Evolutionary conservation across 2,797 vertebrate genomes (phyloP).

Genomic region (Pseudomugil gertrudae): DNA sequence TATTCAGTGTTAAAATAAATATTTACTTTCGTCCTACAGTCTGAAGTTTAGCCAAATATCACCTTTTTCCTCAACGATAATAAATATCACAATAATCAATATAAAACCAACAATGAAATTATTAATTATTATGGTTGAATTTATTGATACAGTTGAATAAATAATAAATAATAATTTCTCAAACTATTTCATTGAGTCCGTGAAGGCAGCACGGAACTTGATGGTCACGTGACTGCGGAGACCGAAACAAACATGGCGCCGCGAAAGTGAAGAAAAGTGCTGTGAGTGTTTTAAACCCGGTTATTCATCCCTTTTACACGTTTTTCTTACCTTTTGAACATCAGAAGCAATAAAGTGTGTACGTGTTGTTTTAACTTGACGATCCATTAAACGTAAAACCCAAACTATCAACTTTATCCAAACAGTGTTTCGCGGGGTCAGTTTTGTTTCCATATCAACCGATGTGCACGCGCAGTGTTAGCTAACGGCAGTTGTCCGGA

Average conservation of each 20-base stretch:
- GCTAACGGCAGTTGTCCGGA: not conserved
- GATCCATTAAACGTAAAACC: accelerated
- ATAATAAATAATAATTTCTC: too few relatives aligned
- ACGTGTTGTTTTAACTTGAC: accelerated
- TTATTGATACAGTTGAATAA: too few relatives aligned
- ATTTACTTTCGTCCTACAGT: too few relatives aligned
- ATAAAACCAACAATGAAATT: too few relatives aligned
- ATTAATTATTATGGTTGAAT: too few relatives aligned
- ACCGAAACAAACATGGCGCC: constrained; percentile 76
- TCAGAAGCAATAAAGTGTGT: accelerated
- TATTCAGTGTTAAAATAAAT: too few relatives aligned
- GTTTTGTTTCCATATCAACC: constrained; percentile 28
- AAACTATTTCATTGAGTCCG: too few relatives aligned
- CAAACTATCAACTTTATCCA: constrained; percentile 2
- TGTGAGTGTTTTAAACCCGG: constrained; percentile 39
- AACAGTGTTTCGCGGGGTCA: not conserved
- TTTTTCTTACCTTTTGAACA: not conserved
- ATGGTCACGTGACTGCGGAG: constrained; percentile 32
- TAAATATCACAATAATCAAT: too few relatives aligned
- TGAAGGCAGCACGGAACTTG: constrained; percentile 19
- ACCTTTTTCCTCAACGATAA: too few relatives aligned
- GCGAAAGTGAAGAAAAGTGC: constrained; percentile 56
- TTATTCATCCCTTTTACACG: not conserved
- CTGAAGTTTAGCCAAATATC: too few relatives aligned
- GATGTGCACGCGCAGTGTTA: not conserved